Evolutionary conservation across 2,113 vertebrate species (phyloP), one percentile per base, ranked within the genome.

Genomic region (Xenus cinereus): DNA sequence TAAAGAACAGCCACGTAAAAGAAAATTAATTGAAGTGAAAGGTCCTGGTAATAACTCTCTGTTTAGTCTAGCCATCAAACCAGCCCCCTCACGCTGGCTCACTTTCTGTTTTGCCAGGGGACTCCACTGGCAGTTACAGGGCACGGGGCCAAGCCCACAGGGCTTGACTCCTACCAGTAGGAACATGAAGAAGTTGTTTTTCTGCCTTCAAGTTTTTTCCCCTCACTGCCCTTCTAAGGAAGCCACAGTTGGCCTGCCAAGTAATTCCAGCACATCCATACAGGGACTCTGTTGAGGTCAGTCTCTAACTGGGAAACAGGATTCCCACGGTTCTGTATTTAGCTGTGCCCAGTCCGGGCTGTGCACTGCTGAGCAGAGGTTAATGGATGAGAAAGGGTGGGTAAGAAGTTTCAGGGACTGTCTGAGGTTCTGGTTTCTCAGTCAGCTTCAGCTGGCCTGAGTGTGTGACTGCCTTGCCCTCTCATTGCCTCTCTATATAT

Each of bases 291-390:
- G n/a, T 3, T 69, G 84, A 91, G 84, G 87, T 92, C 85, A 80
- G 68, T 62, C 59, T 80, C 91, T 68, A 67, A 80, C 39, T 30
- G 66, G 54, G 63, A 92, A 93, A 59, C 45, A 78, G 39, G 41
- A 74, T 97, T 97, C 97, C 91, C 94, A 96, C 53, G 79, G 95
- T 95, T 90, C 94, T 81, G 80, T 73, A 93, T 96, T 96, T 97
- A 96, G 93, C 85, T 82, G 41, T 80, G 56, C 80, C 80, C 91
- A 79, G 59, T 27, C 81, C 46, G 53, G 73, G 43, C 89, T 80
- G 54, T 17, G 68, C 14, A 14, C 67, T 94, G 56, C 68, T 83
- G 62, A 78, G 87, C 74, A 81, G 84, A 89, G 69, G 81, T 93
- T 78, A 91, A 75, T 5, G 37, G 69, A 79, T 64, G 39, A 56